Evolutionary conservation across 2,888 invertebrate species (phyloP).

Genomic region (Aleiodes alternator): DNA sequence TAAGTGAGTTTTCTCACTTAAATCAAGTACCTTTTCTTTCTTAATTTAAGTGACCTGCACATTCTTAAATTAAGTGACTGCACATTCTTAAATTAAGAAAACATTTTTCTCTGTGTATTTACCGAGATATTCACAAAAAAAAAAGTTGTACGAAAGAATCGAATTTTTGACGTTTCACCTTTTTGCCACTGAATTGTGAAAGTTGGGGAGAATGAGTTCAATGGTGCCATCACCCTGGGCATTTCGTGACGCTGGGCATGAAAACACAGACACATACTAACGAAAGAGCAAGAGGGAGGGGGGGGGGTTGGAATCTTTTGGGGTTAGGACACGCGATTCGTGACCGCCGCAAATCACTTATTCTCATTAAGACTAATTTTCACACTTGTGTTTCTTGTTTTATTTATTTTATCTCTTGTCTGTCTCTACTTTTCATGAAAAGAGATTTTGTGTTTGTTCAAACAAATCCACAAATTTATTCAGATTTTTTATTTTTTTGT

Average conservation of each 20-base stretch:
- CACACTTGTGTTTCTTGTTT: constrained; percentile 20
- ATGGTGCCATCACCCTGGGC: constrained; percentile 27
- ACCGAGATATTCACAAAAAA: too few relatives aligned
- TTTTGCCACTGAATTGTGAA: constrained; percentile 7
- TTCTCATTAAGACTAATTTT: constrained; percentile 32
- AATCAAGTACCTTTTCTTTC: too few relatives aligned
- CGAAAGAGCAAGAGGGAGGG: background rate
- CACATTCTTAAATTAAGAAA: too few relatives aligned
- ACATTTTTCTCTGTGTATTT: too few relatives aligned
- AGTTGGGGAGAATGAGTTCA: constrained; percentile 16
- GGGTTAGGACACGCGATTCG: constrained; percentile 34
- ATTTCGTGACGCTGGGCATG: constrained; percentile 20
- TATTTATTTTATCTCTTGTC: constrained; percentile 5
- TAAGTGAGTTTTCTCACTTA: too few relatives aligned
- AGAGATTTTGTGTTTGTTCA: background rate
- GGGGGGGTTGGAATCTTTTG: background rate
- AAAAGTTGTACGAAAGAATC: too few relatives aligned
- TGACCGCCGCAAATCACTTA: constrained; percentile 31
- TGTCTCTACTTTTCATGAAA: too few relatives aligned
- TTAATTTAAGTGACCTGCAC: too few relatives aligned
- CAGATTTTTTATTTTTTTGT: too few relatives aligned
- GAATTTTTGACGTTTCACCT: too few relatives aligned
- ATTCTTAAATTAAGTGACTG: too few relatives aligned
- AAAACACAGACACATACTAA: background rate
- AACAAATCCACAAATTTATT: background rate